Conservation (phyloP, 2,113 vertebrate genomes). For the Sprattus sprattus region DNA sequence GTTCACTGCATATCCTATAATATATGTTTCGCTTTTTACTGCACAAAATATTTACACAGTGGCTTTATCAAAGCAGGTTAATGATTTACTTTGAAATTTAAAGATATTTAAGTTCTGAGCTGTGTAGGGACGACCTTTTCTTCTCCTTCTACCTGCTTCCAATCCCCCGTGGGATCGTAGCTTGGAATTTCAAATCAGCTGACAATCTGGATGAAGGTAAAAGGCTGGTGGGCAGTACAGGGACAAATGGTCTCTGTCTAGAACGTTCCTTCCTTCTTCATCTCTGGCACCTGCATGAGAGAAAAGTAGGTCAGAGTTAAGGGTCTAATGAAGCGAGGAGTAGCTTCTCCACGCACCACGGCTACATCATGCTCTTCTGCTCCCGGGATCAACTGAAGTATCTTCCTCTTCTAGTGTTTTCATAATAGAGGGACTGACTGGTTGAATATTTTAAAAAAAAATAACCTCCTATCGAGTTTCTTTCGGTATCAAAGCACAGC, state of each 20-base stretch:
- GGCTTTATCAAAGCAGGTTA: neutral
- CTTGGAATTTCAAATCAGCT: conserved; percentile 12
- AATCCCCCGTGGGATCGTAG: neutral
- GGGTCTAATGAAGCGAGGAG: conserved; percentile 5
- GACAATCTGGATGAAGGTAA: conserved; percentile 5
- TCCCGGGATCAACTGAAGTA: neutral
- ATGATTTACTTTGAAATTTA: neutral
- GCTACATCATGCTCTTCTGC: neutral
- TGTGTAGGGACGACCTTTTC: neutral
- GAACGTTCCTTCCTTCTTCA: neutral
- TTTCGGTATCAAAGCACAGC: conserved; percentile 50
- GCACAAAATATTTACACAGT: neutral
- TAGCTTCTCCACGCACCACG: neutral
- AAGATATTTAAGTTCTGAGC: neutral
- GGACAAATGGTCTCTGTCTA: conserved; percentile 14
- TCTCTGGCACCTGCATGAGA: neutral
- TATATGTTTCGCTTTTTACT: neutral
- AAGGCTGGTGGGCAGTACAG: neutral
- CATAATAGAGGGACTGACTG: conserved; percentile 30
- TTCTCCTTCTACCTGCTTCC: neutral
- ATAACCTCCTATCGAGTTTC: conserved; percentile 44
- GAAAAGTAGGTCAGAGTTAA: conserved; percentile 12
- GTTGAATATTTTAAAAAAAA: conserved; percentile 44
- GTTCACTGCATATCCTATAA: neutral
- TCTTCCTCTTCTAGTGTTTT: conserved; percentile 22